Conservation (phyloP, 2,113 vertebrate species). For the Laticauda colubrina region DNA sequence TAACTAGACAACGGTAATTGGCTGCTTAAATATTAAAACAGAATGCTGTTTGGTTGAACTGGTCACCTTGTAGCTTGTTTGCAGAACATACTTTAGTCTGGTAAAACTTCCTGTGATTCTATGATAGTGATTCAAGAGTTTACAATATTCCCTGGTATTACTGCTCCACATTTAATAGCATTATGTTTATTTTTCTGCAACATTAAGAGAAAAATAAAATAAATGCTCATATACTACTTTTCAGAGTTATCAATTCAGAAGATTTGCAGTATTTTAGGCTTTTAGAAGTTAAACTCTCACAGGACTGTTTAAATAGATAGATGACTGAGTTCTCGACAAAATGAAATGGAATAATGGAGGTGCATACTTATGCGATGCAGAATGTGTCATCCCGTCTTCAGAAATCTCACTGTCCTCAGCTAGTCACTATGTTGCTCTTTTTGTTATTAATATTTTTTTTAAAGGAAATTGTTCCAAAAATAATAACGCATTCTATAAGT, state of each 20-base stretch:
- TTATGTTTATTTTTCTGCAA: background rate
- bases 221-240: background rate
- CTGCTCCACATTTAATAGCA: background rate
- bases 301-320: background rate
- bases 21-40: constrained; percentile 22
- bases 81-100: background rate
- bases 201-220: background rate
- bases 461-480: background rate
- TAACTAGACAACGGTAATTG: constrained; percentile 87
- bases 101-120: background rate
- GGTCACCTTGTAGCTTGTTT: background rate
- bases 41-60: background rate
- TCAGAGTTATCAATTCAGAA: background rate
- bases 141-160: background rate
- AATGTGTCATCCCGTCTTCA: background rate
- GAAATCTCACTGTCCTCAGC: background rate
- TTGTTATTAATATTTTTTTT: background rate
- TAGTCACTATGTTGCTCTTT: background rate
- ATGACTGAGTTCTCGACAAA: background rate
- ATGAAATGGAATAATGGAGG: background rate
- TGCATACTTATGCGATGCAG: background rate
- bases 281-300: background rate
- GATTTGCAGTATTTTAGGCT: background rate
- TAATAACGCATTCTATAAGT: background rate
- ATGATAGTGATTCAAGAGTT: background rate